A percentile compares a stretch with the other conserved stretches of the same genome.
Conservation (phyloP, 2,797 vertebrate species). For the Eidolon dupreanum region DNA sequence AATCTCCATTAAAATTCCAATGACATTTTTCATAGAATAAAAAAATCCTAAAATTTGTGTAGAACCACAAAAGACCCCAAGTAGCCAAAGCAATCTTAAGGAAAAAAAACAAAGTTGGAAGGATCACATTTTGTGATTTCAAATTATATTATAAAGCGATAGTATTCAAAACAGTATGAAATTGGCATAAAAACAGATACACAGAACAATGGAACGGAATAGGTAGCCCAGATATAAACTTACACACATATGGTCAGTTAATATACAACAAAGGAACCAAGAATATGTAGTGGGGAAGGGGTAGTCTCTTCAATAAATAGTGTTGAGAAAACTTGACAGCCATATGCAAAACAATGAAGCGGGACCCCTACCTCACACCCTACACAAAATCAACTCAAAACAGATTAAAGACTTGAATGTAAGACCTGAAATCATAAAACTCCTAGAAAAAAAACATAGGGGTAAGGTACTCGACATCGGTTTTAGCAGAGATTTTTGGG, state of each 20-base stretch:
- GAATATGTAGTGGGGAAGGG: background rate
- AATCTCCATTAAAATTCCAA: background rate
- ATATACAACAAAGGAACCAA: background rate
- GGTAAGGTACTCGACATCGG: background rate
- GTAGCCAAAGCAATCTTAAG: background rate
- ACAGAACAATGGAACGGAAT: background rate
- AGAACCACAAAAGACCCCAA: background rate
- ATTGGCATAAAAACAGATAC: background rate
- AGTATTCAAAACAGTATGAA: background rate
- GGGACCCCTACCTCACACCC: background rate
- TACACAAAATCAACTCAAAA: background rate
- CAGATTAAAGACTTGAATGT: background rate
- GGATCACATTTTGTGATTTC: background rate
- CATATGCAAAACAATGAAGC: background rate
- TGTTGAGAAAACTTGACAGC: background rate
- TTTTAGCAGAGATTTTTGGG: background rate
- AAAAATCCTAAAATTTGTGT: background rate
- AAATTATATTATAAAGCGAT: background rate
- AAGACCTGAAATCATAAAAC: background rate
- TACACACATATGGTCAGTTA: background rate
- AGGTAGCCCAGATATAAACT: background rate
- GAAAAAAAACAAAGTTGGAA: background rate
- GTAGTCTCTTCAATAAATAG: background rate
- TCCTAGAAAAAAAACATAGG: background rate
- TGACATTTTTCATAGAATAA: background rate